These are phyloP conservation scores for Drosophila eohydei DNA, from an alignment of 2,888 invertebrate genomes.

Conservation along the genomic window DNA sequence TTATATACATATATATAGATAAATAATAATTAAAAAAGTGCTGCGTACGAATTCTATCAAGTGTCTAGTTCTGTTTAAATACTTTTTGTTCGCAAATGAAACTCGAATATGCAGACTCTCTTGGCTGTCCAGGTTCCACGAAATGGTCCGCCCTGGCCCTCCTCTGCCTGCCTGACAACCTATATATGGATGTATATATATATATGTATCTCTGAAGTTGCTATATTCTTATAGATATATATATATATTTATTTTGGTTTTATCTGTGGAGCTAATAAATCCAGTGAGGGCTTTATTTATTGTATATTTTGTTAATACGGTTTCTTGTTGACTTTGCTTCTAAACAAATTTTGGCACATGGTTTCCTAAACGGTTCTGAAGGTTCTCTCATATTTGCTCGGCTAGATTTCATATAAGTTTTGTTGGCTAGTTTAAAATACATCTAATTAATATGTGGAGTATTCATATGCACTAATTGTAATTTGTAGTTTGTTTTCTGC, in stretches of 20 bases:
- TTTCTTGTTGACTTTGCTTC: constrained; percentile 52
- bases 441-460: constrained; percentile 66
- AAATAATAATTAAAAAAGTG: constrained; percentile 33
- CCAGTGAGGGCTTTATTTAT: constrained; percentile 45
- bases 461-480: constrained; percentile 56
- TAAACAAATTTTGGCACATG: constrained; percentile 83
- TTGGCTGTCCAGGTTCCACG: constrained; percentile 32
- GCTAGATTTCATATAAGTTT: constrained; percentile 43
- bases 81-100: constrained; percentile 45
- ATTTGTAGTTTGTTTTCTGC: constrained; percentile 63
- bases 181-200: constrained; percentile 32
- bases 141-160: constrained; percentile 26
- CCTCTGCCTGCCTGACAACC: constrained; percentile 25
- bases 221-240: constrained; percentile 6
- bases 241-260: constrained; percentile 22
- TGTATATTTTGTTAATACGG: constrained; percentile 60
- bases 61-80: constrained; percentile 23
- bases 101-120: constrained; percentile 48
- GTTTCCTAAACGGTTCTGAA: constrained; percentile 81
- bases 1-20: not conserved
- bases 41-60: constrained; percentile 44
- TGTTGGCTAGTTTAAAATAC: constrained; percentile 76
- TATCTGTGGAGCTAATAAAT: constrained; percentile 40
- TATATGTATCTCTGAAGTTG: constrained; percentile 16
- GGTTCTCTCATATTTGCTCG: constrained; percentile 34